Conservation (phyloP, 2,113 vertebrate genomes). For the Pseudolaguvia tuberculata region DNA sequence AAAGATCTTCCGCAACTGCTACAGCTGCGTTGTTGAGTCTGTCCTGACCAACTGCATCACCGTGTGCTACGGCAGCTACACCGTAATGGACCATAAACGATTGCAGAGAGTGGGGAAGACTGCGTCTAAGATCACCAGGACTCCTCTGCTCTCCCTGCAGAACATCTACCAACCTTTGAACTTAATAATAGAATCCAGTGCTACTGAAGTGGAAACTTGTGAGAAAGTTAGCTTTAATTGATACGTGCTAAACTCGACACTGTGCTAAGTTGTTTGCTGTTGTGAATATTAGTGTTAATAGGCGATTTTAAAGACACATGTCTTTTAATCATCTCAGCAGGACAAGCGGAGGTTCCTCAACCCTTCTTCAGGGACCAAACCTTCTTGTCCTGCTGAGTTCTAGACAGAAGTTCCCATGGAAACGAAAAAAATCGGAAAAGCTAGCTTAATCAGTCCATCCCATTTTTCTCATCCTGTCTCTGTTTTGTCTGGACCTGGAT, state of each 20-base stretch:
- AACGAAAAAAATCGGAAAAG: slow-evolving; percentile 47
- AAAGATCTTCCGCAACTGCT: too few species aligned
- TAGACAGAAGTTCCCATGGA: slow-evolving; percentile 52
- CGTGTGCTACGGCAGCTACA: too few species aligned
- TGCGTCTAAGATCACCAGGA: too few species aligned
- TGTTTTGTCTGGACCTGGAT: slow-evolving; percentile 46
- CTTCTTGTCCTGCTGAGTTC: slow-evolving; percentile 43
- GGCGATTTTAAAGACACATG: background rate
- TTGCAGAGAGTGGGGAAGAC: too few species aligned
- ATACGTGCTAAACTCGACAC: background rate
- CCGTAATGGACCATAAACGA: too few species aligned
- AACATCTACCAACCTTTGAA: too few species aligned
- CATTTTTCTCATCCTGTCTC: slow-evolving; percentile 34
- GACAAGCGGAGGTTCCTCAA: background rate
- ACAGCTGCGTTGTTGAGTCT: too few species aligned
- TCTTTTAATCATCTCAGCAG: slow-evolving; percentile 4
- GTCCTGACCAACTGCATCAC: too few species aligned
- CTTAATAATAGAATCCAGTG: background rate
- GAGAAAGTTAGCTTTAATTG: background rate
- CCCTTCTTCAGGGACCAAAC: slow-evolving; percentile 31
- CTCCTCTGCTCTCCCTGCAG: too few species aligned
- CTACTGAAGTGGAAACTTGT: background rate
- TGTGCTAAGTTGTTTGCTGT: too few species aligned
- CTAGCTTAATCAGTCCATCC: slow-evolving; percentile 45
- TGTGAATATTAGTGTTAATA: background rate